Base-by-base conservation (phyloP, 2,888 invertebrate species). In the Dynastes grantii region DNA sequence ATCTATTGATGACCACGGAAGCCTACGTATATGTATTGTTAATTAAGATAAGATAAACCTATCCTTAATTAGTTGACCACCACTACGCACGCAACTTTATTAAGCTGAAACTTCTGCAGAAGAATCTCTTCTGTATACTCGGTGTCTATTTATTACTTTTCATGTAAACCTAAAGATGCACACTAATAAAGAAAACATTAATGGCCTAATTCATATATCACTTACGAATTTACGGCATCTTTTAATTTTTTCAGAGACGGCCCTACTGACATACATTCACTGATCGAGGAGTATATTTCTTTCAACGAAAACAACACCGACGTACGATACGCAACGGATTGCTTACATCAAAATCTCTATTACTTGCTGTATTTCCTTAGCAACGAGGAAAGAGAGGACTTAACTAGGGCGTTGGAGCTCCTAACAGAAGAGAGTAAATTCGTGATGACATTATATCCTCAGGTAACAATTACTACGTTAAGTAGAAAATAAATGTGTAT, bases 301-400 rank as follows among this genome's bases (percentile, higher is more conserved):
- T 55, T 79, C 76, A 49, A 81, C 80, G 67, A 51, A 78, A 29
- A 70, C 55, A 6, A 65, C 29, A 76, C 58, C 8, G 68, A 58
- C 27, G 40, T 68, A 82, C 83, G 84, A 2, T 88, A 86, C 80
- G 88, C 88, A 55, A 89, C 89, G 1, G 89, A 90, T 80, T 91
- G 91, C 82, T 85, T 90, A 49, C 89, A 90, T 78, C 88, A 89
- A 81, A 85, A 88, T 83, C 80, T 90, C 0, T 83, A 87, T 64
- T 82, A 85, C 77, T 70, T 83, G 77, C 29, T 84, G 9, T 40
- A 80, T 32, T 68, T 71, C 45, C 78, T 73, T 13, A 80, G 65
- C 16, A 70, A 53, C 22, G 58, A 22, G 4, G 78, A 79, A 16
- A 49, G 70, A 22, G 51, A 55, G 45, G 16, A 5, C 6, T 27